Percentiles rank a stretch among this genome's conserved stretches.
Evolutionary conservation across 2,113 vertebrate species (phyloP).

Genomic region (Xiphias gladius): DNA sequence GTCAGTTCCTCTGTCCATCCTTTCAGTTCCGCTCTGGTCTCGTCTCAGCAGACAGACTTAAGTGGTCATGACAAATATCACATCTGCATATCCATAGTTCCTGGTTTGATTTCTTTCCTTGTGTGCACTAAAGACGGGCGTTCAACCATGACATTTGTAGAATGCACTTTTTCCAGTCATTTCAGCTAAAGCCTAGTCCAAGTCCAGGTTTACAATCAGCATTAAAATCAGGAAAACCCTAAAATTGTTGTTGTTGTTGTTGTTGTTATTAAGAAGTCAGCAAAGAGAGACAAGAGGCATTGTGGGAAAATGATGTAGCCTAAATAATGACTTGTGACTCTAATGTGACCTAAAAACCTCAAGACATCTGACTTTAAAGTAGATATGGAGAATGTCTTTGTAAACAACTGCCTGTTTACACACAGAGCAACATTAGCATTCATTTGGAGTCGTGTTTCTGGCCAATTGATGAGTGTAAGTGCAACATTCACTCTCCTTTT

Average conservation of each 20-base stretch:
- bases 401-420: neutral
- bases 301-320: too few species aligned
- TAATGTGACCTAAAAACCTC: neutral
- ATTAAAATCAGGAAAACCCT: neutral
- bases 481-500: neutral
- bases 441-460: neutral
- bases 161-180: constrained; percentile 23
- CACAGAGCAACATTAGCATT: neutral
- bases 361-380: neutral
- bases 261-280: neutral
- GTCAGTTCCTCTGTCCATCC: constrained; percentile 55
- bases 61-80: constrained; percentile 46
- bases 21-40: constrained; percentile 53
- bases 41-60: constrained; percentile 36
- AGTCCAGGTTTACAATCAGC: neutral
- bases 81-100: constrained; percentile 59
- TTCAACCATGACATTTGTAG: constrained; percentile 27
- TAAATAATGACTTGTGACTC: neutral
- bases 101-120: constrained; percentile 31
- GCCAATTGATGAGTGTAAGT: neutral
- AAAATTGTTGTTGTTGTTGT: neutral
- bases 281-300: neutral
- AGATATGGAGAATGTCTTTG: neutral
- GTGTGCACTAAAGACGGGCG: constrained; percentile 2
- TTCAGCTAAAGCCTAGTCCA: neutral